Conservation (phyloP, 2,888 invertebrate genomes). For the Osmoderma eremita region DNA sequence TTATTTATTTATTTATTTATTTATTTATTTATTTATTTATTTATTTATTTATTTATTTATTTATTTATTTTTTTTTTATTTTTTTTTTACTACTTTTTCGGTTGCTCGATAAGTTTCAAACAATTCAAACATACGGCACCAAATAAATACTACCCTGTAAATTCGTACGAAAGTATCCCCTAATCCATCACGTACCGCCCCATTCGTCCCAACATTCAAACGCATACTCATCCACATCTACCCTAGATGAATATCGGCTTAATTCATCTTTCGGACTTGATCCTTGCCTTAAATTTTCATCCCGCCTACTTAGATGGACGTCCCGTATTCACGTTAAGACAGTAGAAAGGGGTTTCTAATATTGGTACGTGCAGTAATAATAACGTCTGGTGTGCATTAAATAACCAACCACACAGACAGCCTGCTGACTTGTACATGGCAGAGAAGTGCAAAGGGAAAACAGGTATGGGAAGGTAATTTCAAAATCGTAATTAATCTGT, state of each 20-base stretch:
- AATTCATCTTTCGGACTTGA: slow-evolving; percentile 3
- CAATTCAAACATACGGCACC: too few relatives aligned
- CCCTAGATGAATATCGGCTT: slow-evolving; percentile 16
- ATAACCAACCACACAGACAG: background rate
- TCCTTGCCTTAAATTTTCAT: slow-evolving; percentile 2
- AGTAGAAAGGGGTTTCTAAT: slow-evolving; percentile 2
- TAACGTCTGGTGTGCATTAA: background rate
- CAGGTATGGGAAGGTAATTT: too few relatives aligned
- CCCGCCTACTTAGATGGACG: slow-evolving; percentile 10
- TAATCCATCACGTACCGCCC: slow-evolving; percentile 7
- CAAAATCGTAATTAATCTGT: too few relatives aligned
- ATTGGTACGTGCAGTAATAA: background rate
- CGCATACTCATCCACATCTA: background rate
- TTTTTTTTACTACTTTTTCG: background rate
- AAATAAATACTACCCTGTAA: background rate
- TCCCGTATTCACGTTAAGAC: background rate
- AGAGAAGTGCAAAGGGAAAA: too few relatives aligned
- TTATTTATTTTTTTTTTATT: too few relatives aligned
- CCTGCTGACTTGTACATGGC: background rate
- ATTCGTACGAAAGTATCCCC: background rate
- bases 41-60: too few relatives aligned
- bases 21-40: too few relatives aligned
- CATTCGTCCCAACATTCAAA: background rate
- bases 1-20: too few relatives aligned
- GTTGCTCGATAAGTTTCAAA: background rate